Percentiles rank a stretch among this genome's conserved stretches.
Evolutionary conservation across 2,113 vertebrate genomes (phyloP).

Genomic region (Chaenogobius annularis): DNA sequence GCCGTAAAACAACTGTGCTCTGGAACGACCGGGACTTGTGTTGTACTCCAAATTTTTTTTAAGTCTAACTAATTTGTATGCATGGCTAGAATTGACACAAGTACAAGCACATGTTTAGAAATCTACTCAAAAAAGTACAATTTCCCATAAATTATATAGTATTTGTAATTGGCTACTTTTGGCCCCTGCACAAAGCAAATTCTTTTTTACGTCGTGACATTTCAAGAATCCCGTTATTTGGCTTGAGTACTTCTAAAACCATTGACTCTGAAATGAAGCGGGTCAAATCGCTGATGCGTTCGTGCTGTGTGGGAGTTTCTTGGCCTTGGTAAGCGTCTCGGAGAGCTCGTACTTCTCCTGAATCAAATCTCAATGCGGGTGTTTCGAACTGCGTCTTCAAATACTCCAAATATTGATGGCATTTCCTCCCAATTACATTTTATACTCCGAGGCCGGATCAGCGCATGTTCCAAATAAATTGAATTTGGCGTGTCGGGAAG

Average conservation of each 20-base stretch:
- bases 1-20: too few species aligned
- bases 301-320: conserved; percentile 1
- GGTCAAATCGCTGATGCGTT: not conserved
- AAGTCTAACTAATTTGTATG: too few species aligned
- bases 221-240: too few species aligned
- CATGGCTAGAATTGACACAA: too few species aligned
- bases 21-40: too few species aligned
- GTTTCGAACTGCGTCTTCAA: conserved; percentile 12
- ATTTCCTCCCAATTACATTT: conserved; percentile 66
- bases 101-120: too few species aligned
- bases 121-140: too few species aligned
- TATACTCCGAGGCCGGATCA: conserved; percentile 74
- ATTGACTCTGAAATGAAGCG: not conserved
- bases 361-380: conserved; percentile 7
- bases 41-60: too few species aligned
- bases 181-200: not conserved
- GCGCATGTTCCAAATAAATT: conserved; percentile 80
- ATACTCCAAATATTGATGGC: conserved; percentile 18
- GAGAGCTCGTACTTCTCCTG: conserved; percentile 8
- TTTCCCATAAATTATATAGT: too few species aligned
- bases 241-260: not conserved
- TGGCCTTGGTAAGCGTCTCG: not conserved
- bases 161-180: too few species aligned
- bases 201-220: not conserved
- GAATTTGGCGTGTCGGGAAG: conserved; percentile 75